A percentile compares a stretch with the other conserved stretches of the same genome.
phyloP scores from a whole-genome alignment of 1,140 invertebrate species.

The Oryzaephilus surinamensis region DNA sequence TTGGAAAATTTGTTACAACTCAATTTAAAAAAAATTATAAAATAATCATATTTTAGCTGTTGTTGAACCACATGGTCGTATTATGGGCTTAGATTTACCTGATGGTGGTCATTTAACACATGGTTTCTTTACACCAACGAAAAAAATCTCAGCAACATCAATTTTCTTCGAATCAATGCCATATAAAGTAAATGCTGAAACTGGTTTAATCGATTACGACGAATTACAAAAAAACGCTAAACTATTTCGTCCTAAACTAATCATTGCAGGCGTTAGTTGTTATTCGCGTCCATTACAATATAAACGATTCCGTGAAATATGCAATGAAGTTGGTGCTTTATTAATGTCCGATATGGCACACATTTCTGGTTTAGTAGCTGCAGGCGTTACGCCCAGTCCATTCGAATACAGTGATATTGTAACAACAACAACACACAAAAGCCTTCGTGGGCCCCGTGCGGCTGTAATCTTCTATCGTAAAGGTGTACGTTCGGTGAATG shows the following conservation, averaged over 20 bases:
- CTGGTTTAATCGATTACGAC: conserved; percentile 93
- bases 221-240: conserved; percentile 69
- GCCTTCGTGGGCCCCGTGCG: conserved; percentile 80
- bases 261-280: conserved; percentile 90
- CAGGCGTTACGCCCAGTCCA: conserved; percentile 75
- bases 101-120: conserved; percentile 96
- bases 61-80: conserved; percentile 77
- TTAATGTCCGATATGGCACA: conserved; percentile 96
- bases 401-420: conserved; percentile 93
- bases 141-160: conserved; percentile 94
- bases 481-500: conserved; percentile 59
- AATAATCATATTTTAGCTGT: conserved; percentile 18
- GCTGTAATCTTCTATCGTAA: conserved; percentile 86
- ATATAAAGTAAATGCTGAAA: conserved; percentile 77
- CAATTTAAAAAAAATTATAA: conserved; percentile 10
- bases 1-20: conserved; percentile 12
- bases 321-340: conserved; percentile 74
- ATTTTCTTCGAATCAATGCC: conserved; percentile 98
- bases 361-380: conserved; percentile 84
- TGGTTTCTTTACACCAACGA: conserved; percentile 81
- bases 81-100: conserved; percentile 93
- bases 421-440: conserved; percentile 94
- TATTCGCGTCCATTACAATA: conserved; percentile 80
- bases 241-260: conserved; percentile 85
- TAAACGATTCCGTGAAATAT: conserved; percentile 78